phyloP scores from a whole-genome alignment of 2,797 vertebrate genomes.

The Sebastolobus altivelis region DNA sequence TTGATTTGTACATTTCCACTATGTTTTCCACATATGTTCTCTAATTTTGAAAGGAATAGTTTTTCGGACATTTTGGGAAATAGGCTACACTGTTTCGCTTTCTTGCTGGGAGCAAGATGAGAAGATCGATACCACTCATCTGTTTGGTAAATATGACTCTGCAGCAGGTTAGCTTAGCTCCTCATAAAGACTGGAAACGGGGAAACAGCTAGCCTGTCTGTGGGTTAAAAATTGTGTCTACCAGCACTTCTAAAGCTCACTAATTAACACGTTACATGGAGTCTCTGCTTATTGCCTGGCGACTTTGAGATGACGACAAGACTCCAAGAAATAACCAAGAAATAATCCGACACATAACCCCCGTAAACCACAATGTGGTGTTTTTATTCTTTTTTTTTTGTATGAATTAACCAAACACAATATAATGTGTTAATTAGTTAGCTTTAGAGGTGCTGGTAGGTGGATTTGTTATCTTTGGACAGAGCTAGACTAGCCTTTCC shows the following conservation, averaged over 20 bases:
- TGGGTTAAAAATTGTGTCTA: not conserved
- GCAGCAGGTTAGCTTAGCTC: not conserved
- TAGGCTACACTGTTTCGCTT: not conserved
- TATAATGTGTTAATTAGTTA: not conserved
- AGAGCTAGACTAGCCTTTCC: not conserved
- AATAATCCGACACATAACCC: not conserved
- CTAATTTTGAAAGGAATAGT: not conserved
- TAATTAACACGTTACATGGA: not conserved
- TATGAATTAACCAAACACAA: not conserved
- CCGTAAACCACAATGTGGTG: not conserved
- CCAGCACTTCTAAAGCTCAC: too few species aligned
- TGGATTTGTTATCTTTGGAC: not conserved
- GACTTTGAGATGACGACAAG: not conserved
- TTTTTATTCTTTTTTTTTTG: not conserved
- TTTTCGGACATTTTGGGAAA: not conserved
- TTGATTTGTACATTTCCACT: not conserved
- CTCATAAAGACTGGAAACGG: not conserved
- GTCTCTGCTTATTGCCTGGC: not conserved
- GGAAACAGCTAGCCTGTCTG: too few species aligned
- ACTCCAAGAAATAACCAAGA: not conserved
- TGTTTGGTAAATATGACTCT: too few species aligned
- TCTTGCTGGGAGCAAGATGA: not conserved
- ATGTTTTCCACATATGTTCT: not conserved
- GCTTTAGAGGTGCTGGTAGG: not conserved
- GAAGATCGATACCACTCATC: not conserved